These are phyloP conservation scores for Meteorus colon DNA, from an alignment of 2,888 invertebrate species.

Conservation along the genomic window DNA sequence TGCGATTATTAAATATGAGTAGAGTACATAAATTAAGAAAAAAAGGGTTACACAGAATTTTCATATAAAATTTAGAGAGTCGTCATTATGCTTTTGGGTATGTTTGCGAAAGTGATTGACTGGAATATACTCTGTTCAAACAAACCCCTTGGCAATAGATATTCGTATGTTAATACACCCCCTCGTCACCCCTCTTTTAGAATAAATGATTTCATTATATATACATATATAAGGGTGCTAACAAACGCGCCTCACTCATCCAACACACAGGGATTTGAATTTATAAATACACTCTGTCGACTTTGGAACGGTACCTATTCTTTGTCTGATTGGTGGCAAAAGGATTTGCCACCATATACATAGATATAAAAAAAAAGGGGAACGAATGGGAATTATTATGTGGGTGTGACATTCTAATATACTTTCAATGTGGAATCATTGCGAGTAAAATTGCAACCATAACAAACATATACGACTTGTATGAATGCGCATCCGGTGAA, in stretches of 20 bases:
- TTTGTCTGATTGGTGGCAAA: not conserved
- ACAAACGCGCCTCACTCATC: conserved; percentile 66
- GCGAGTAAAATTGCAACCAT: no score
- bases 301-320: conserved; percentile 36
- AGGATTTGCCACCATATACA: conserved; percentile 15
- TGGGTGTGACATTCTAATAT: conserved; percentile 62
- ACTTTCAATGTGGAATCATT: conserved; percentile 28
- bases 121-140: not conserved
- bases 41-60: conserved; percentile 26
- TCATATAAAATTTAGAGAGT: not conserved
- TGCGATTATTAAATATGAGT: not conserved
- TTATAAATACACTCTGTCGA: conserved; percentile 66
- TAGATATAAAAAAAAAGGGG: not conserved
- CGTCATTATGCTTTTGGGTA: not conserved
- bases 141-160: conserved; percentile 22
- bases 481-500: no score
- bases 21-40: not conserved
- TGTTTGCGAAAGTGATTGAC: not conserved
- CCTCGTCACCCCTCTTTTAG: conserved; percentile 44
- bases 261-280: conserved; percentile 70
- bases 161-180: conserved; percentile 68
- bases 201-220: conserved; percentile 71
- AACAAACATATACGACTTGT: no score
- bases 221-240: conserved; percentile 54
- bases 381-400: conserved; percentile 39